Evolutionary conservation across 1,140 invertebrate genomes (phyloP), one percentile per base, ranked within the genome.

Genomic region (Aleiodes sp.): DNA sequence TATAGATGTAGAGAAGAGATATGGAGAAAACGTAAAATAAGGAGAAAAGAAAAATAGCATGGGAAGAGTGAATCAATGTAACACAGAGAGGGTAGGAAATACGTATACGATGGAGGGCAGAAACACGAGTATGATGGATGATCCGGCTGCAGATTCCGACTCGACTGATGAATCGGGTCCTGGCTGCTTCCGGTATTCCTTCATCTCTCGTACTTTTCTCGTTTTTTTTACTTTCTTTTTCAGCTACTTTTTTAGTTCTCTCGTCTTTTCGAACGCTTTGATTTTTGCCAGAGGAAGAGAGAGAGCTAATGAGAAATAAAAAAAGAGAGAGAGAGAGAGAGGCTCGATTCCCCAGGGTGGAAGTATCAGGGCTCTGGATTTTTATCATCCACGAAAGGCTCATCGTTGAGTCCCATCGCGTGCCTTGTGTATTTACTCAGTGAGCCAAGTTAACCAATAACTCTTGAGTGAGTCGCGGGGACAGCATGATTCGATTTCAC

Each of bases 121-220:
- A 26, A 43, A 52, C 31, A 46, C 33, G 43, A 67, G 43, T 52
- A 57, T 67, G 65, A 67, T 56, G 43, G 46, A 67, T 67, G 65
- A 67, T 37, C 14, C 43, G 29, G 19, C 46, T 31, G 43, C 33
- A 52, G 29, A 67, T 35, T 67, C 26, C 52, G 19, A 33, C 33
- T 56, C 64, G 46, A 21, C 41, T 57, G 65, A 67, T 67, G 37
- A 35, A 62, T 62, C 37, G 56, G 26, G 56, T 59, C 28, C 56
- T 59, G 56, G n/a, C 56, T 31, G 28, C 56, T 59, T 59, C 56
- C 56, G 56, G 56, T 59, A 59, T 59, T 59, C 65, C 28, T 52
- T 67, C 52, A 67, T 67, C 65, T 37, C 26, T 56, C 52, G 57
- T 67, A 21, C 28, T 26, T 26, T 56, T 10, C 12, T 14, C 24